Evolutionary conservation across 2,797 vertebrate genomes (phyloP).

Genomic region (Agapornis canus): DNA sequence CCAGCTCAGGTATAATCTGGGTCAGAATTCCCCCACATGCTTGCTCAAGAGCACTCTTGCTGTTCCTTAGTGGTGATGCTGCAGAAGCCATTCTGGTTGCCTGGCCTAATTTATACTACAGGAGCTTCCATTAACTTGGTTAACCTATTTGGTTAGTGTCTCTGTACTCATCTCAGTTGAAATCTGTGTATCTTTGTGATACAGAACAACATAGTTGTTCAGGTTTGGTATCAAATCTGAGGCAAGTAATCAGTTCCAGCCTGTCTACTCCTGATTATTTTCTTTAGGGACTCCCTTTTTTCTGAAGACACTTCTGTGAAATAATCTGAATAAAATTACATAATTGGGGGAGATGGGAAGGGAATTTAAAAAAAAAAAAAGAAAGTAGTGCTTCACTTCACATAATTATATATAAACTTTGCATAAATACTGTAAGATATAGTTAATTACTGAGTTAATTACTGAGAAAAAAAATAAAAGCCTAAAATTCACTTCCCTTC

Average conservation of each 20-base stretch:
- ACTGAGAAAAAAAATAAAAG: background rate
- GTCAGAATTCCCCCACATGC: accelerated
- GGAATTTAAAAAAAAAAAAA: background rate
- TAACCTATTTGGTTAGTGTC: background rate
- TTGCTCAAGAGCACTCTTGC: background rate
- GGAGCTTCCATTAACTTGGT: background rate
- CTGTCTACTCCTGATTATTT: background rate
- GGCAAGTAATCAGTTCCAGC: background rate
- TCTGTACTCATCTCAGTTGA: background rate
- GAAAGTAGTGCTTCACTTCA: background rate
- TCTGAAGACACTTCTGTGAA: background rate
- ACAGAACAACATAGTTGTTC: background rate
- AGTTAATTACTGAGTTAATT: background rate
- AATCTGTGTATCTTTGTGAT: background rate
- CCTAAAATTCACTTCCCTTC: background rate
- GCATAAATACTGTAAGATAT: background rate
- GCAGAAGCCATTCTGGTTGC: background rate
- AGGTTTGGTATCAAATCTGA: background rate
- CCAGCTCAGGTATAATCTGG: background rate
- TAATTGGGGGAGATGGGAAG: background rate
- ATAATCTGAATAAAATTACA: background rate
- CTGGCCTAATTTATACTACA: background rate
- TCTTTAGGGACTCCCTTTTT: background rate
- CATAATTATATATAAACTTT: background rate
- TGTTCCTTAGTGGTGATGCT: background rate